Conservation (phyloP, 2,888 invertebrate genomes). For the Spodoptera picta region DNA sequence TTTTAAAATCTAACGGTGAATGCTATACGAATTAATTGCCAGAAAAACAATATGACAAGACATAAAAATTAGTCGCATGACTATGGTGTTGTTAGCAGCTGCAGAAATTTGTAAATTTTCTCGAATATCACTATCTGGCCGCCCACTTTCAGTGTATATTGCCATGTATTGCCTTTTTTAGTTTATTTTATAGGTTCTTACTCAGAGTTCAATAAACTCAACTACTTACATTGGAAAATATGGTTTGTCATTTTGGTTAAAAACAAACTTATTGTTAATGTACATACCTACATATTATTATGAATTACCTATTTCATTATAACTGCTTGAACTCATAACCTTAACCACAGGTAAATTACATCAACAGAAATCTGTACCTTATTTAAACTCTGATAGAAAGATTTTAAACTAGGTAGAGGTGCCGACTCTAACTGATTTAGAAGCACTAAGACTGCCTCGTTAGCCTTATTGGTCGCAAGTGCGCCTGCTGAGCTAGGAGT, state of each 20-base stretch:
- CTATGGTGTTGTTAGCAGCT: constrained; percentile 75
- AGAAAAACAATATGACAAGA: constrained; percentile 13
- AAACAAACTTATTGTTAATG: neutral
- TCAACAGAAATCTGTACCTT: too few species aligned
- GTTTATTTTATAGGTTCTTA: constrained; percentile 68
- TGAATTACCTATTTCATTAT: too few species aligned
- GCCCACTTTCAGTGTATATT: constrained; percentile 65
- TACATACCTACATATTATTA: too few species aligned
- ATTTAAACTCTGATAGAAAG: too few species aligned
- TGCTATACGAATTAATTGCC: too few species aligned
- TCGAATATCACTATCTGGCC: constrained; percentile 60
- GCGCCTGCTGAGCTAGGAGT: too few species aligned
- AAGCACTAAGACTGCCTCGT: too few species aligned
- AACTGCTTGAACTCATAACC: too few species aligned
- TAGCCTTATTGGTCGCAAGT: too few species aligned
- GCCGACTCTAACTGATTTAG: too few species aligned
- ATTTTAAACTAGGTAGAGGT: too few species aligned
- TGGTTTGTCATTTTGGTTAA: constrained; percentile 23
- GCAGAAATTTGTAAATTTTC: constrained; percentile 74
- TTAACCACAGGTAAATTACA: too few species aligned
- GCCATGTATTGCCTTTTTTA: constrained; percentile 64
- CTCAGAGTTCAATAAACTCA: constrained; percentile 62
- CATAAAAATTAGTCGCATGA: constrained; percentile 55
- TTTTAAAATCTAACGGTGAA: constrained; percentile 1
- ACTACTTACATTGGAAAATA: constrained; percentile 38